These are phyloP conservation scores for Procavia capensis DNA, from an alignment of 2,113 vertebrate species.

Conservation along the genomic window DNA sequence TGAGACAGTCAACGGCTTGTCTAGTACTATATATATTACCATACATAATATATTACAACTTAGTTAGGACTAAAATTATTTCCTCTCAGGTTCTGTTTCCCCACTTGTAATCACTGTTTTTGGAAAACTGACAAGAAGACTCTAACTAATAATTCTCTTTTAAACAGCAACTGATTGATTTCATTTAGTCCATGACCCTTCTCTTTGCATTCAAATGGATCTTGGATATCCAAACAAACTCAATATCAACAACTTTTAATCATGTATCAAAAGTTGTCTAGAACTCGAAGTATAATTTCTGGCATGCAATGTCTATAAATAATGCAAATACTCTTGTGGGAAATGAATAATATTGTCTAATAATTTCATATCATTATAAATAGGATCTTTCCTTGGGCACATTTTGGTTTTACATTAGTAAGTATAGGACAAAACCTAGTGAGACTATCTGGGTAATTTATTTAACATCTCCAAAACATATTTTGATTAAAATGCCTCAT, in stretches of 20 bases:
- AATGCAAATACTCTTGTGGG: not conserved
- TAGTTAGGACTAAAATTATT: not conserved
- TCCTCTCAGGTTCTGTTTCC: not conserved
- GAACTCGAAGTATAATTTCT: not conserved
- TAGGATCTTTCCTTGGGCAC: not conserved
- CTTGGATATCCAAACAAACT: not conserved
- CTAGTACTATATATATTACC: not conserved
- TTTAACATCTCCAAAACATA: not conserved
- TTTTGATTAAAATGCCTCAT: slow-evolving; percentile 2
- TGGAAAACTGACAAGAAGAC: not conserved
- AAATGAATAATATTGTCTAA: not conserved
- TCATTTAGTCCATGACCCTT: not conserved
- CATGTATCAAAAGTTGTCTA: not conserved
- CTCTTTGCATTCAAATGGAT: not conserved
- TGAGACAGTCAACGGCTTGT: not conserved
- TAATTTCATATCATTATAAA: not conserved
- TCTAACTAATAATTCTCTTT: slow-evolving; percentile 3
- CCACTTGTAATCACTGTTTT: not conserved
- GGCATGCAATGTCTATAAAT: not conserved
- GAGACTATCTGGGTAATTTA: not conserved
- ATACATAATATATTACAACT: not conserved
- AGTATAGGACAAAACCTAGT: not conserved
- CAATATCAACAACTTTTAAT: not conserved
- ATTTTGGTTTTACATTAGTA: not conserved
- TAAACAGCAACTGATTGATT: not conserved